Evolutionary conservation across 64 coral and sea anemone genomes (phyloP), one percentile per base, ranked within the genome.

Genomic region (Catalaphyllia jardinei): DNA sequence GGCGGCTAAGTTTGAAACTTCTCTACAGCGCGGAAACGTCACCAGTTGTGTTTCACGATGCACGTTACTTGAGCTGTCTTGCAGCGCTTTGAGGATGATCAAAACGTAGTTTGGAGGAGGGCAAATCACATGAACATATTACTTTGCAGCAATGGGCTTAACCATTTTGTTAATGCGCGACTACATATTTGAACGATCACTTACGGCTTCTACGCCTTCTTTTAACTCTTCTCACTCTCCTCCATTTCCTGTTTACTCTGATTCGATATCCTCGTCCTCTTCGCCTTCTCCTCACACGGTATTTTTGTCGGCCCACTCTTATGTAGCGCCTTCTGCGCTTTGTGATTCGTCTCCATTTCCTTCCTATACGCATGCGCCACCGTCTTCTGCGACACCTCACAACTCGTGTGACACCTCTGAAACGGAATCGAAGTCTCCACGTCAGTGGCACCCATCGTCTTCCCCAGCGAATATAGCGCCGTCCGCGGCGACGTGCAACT

Each of bases 321-420:
- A 85, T 28, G 38, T 49, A 85, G 13, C 31, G 81, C 5, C 1
- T 49, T 85, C 63, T 46, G 0, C 63, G 62, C 42, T 18, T 85
- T n/a, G 22, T 85, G 10, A 85, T 39, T 71, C 33, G 42, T 0
- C 20, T 50, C 35, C 35, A 51, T 28, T 31, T 19, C 38, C 33
- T 46, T 51, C 81, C 12, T 27, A 71, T 2, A 4, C 31, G 33
- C 9, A 85, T 85, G 19, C 35, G 49, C 62, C 63, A 85, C 1
- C 62, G 28, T 51, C 81, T 10, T 85, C 81, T 9, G 4, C 81
- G 35, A 71, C 29, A 85, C 60, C 80, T 85, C 12, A 85, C 35
- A 13, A 63, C 22, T 17, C 81, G 65, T 22, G 35, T 85, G 8
- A 24, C 24, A 18, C 62, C 30, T 38, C 29, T 85, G 39, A 85